A percentile compares a stretch with the other conserved stretches of the same genome.
phyloP scores from a whole-genome alignment of 2,113 vertebrate genomes.

The Thermophis baileyi region DNA sequence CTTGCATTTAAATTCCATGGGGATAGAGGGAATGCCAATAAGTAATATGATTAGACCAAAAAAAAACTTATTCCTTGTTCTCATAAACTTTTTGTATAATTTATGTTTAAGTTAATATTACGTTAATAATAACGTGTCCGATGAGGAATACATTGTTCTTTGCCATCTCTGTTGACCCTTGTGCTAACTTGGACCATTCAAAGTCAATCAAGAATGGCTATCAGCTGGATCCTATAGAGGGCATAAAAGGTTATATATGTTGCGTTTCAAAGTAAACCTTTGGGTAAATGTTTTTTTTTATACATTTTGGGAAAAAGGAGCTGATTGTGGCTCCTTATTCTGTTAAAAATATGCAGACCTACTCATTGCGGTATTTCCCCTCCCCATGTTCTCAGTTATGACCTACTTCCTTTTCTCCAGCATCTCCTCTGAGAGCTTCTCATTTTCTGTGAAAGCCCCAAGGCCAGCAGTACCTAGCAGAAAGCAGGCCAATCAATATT shows the following conservation, averaged over 20 bases:
- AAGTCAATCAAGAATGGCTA: neutral
- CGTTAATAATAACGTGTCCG: neutral
- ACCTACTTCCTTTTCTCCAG: slow-evolving; percentile 33
- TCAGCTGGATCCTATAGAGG: neutral
- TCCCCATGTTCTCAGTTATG: slow-evolving; percentile 10
- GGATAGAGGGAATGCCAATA: too few species aligned
- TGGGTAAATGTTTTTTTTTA: neutral
- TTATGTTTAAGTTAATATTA: neutral
- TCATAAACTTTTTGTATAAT: neutral
- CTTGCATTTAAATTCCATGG: neutral
- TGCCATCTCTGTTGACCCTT: neutral
- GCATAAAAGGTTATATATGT: neutral
- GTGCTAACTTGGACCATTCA: neutral
- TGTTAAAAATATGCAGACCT: neutral
- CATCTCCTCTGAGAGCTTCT: slow-evolving; percentile 31
- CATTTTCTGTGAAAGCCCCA: slow-evolving; percentile 20
- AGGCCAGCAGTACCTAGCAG: neutral
- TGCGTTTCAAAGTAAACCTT: neutral
- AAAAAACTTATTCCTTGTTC: neutral
- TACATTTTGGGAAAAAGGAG: neutral
- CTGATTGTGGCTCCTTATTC: neutral
- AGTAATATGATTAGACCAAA: neutral
- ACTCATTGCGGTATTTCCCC: neutral
- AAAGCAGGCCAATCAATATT: slow-evolving; percentile 40
- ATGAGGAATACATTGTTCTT: neutral